phyloP scores from a whole-genome alignment of 1,140 invertebrate genomes.

The Drosophila ambigua region DNA sequence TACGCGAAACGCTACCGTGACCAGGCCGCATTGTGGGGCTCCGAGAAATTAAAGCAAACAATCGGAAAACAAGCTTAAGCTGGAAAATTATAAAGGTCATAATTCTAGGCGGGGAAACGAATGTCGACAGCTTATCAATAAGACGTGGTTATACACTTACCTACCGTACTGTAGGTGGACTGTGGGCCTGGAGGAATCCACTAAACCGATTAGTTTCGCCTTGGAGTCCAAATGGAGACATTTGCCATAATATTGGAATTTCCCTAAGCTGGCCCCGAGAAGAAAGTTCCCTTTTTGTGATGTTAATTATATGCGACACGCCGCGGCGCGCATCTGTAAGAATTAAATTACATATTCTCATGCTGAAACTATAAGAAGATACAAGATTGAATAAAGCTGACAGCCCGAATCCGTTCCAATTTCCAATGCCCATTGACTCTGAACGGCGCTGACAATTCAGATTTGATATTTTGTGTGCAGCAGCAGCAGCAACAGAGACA shows the following conservation, averaged over 20 bases:
- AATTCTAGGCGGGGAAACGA: conserved; percentile 9
- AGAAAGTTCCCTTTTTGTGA: conserved; percentile 50
- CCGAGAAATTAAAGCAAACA: conserved; percentile 36
- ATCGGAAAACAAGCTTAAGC: conserved; percentile 47
- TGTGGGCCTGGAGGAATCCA: conserved; percentile 30
- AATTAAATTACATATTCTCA: conserved; percentile 71
- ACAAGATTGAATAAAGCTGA: conserved; percentile 66
- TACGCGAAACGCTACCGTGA: too few relatives aligned
- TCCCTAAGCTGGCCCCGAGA: conserved; percentile 28
- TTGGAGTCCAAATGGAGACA: conserved; percentile 19
- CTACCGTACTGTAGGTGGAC: background rate
- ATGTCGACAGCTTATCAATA: conserved; percentile 39
- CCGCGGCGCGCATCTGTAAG: conserved; percentile 27
- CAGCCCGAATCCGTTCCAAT: conserved; percentile 80
- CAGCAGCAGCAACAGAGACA: background rate
- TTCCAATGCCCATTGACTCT: conserved; percentile 77
- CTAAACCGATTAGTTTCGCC: conserved; percentile 48
- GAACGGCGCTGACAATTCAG: conserved; percentile 73
- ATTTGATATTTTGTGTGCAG: conserved; percentile 43
- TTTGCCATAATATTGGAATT: conserved; percentile 39
- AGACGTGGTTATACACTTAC: conserved; percentile 19
- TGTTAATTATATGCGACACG: conserved; percentile 34
- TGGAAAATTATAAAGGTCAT: conserved; percentile 25
- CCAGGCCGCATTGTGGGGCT: conserved; percentile 16
- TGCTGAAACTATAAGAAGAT: conserved; percentile 67